Conservation (phyloP, 2,888 invertebrate genomes). For the Amblyteles armatorius region DNA sequence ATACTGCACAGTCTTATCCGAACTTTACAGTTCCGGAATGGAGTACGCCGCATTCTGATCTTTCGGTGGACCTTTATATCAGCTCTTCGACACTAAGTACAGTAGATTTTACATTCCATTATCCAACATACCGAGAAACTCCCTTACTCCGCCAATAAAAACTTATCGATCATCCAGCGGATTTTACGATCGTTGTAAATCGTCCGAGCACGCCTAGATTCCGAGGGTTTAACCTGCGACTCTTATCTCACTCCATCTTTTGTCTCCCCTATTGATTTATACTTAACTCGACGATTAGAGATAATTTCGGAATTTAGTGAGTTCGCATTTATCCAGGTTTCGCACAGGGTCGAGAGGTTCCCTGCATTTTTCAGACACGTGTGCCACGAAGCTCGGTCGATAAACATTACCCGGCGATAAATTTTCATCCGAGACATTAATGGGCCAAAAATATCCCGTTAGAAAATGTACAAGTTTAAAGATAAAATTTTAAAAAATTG, state of each 20-base stretch:
- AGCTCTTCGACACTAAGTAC: neutral
- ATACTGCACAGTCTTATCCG: conserved; percentile 2
- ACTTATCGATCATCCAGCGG: conserved; percentile 54
- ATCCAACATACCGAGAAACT: conserved; percentile 19
- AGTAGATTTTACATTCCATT: conserved; percentile 15
- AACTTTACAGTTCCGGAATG: conserved; percentile 31
- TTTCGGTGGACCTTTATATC: conserved; percentile 54
- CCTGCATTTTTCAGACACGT: neutral
- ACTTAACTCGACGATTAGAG: conserved; percentile 47
- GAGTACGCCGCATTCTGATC: conserved; percentile 66
- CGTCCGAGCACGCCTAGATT: conserved; percentile 58
- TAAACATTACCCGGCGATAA: neutral
- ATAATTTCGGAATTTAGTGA: conserved; percentile 37
- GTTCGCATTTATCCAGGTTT: conserved; percentile 8
- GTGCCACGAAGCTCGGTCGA: neutral
- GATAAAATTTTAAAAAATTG: neutral
- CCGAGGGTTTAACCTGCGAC: conserved; percentile 26
- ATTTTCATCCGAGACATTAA: conserved; percentile 16
- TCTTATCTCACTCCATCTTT: conserved; percentile 14
- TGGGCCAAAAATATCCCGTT: neutral
- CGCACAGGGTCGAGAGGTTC: conserved; percentile 11
- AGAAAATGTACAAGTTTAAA: neutral
- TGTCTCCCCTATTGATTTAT: conserved; percentile 21
- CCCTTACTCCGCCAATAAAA: conserved; percentile 33
- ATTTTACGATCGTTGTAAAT: conserved; percentile 66